Evolutionary conservation across 1,140 invertebrate genomes (phyloP).

Genomic region (Portunus trituberculatus): DNA sequence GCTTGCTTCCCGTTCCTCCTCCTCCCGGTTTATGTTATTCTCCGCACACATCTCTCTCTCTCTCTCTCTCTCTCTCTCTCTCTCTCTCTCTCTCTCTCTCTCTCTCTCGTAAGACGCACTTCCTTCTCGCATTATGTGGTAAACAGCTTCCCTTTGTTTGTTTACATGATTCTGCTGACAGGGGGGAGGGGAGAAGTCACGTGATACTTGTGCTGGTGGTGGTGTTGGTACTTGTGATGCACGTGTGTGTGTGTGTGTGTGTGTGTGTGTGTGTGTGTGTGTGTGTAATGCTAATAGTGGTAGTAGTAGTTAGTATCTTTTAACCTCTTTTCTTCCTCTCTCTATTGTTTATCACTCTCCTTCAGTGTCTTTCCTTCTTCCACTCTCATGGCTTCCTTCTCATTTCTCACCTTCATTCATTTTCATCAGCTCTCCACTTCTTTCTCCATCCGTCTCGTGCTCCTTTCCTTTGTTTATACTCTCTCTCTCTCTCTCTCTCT

Average conservation of each 20-base stretch:
- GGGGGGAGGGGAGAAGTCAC: no score
- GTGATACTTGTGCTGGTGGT: no score
- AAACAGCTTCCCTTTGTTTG: not conserved
- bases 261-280: no score
- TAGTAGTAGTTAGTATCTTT: no score
- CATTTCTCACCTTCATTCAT: not conserved
- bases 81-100: no score
- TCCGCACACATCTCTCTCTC: no score
- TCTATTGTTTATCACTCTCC: not conserved
- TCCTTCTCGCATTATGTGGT: no score
- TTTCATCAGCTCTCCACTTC: not conserved
- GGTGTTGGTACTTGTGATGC: no score
- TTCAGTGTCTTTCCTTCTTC: not conserved
- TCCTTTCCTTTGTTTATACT: not conserved
- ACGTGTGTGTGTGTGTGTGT: no score
- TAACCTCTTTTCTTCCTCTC: not conserved
- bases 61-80: not conserved
- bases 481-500: not conserved
- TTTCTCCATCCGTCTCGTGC: not conserved
- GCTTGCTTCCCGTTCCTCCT: not conserved
- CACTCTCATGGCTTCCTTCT: not conserved
- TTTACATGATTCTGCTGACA: not conserved
- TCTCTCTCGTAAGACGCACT: no score
- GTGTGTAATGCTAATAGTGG: no score
- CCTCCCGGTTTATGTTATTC: no score